Base-by-base conservation (phyloP, 23 tunicate genomes). In the Pegea sp. region DNA sequence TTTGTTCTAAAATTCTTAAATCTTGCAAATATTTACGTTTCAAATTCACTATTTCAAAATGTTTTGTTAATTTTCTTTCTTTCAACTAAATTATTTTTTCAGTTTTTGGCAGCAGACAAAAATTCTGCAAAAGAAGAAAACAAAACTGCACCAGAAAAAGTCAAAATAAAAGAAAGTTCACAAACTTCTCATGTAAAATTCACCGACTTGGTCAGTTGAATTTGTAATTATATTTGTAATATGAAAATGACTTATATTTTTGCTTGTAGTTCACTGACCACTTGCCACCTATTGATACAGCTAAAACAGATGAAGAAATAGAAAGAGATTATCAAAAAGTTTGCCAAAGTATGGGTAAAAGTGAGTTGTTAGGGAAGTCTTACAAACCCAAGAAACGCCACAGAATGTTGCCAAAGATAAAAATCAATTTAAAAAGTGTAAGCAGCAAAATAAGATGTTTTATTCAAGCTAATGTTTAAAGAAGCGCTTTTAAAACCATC, bases 361-460 rank as follows among this genome's bases (percentile, higher is more conserved):
- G 95, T 43, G 55, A 57, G 1, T 64, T 84, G 20, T 62, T 80
- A 44, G 95, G 95, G 26, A 57, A 64, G 3, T 60, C 66, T 26
- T 84, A 84, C 95, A 73, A 74, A 31, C 81, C 76, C 27, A 74
- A 64, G 44, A 33, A 62, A 30, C 30, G 72, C 23, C 95, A 74
- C 33, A 60, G 84, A 23, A 26, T 58, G 33, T 51, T 84, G 30
- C 95, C 95, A 22, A 16, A 8, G 13, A 38, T 38, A 11, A 84
- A 84, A 64, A 63, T 73, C 24, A 68, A 74, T 19, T 33, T 74
- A 22, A 68, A 74, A 58, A 57, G 67, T 13, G 73, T 52, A 24
- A 23, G 69, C 6, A 63, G 56, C 65, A 73, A 73, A 30, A 77
- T 73, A 58, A 58, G 64, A 22, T 30, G 25, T 22, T 49, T 24